Evolutionary conservation across 2,113 vertebrate species (phyloP), one percentile per base, ranked within the genome.

Genomic region (Salvelinus namaycush): DNA sequence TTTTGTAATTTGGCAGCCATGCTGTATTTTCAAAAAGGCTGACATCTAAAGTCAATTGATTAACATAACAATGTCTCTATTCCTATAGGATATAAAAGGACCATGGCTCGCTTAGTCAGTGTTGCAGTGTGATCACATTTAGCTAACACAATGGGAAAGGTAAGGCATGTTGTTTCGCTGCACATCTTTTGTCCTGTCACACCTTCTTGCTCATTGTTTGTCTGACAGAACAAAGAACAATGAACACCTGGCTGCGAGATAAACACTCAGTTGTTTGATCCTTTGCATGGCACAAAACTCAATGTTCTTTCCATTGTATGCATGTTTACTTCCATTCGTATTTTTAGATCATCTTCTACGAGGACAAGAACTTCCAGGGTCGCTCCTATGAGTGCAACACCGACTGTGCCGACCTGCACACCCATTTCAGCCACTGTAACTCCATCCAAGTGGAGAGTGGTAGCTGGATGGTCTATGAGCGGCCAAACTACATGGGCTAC

Each of bases 281-380:
- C 18, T n/a, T 39, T 80, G 80, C 13, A 57, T 14, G 57, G 31
- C 13, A 44, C 67, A 39, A 68, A 54, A 68, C 67, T 9, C 18
- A 68, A 68, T 68, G 66, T 62, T 62, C 59, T 3, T 22, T 62
- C 59, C 59, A 62, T 62, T 62, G 1, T 54, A 18, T 18, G 16
- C 51, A 54, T 18, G 51, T 54, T 54, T 18, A 54, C 51, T 18
- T 16, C 12, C 51, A 54, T 54, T 54, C 12, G 3, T 77, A n/a
- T 70, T 54, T 86, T 44, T 79, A 92, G 82, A 86, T 88, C 39
- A 82, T 72, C 69, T 90, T 86, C 72, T 90, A 78, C 34, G 89
- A 89, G 76, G 84, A 80, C 14, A 83, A 76, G 8, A 76, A 72
- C 73, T 90, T 89, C 77, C 78, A 78, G 75, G 62, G 59, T 22